Percentiles rank a stretch among this genome's conserved stretches.
Conservation (phyloP, 2,797 vertebrate species). For the Coilia nasus region DNA sequence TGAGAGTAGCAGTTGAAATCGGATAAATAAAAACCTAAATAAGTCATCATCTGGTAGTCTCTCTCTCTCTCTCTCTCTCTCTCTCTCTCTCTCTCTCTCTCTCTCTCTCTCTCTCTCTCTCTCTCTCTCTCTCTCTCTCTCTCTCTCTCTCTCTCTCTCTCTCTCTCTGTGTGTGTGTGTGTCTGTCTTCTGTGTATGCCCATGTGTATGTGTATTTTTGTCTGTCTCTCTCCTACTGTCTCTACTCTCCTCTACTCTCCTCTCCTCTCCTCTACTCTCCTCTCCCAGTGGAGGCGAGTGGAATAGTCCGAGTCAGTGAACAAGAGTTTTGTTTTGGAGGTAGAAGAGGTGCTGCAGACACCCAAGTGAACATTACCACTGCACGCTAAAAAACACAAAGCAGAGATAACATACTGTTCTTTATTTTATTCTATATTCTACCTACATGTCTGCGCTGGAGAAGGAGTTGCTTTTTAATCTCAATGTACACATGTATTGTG, state of each 20-base stretch:
- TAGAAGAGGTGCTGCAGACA: not conserved
- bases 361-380: not conserved
- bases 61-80: not conserved
- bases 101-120: not conserved
- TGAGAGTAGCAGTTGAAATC: not conserved
- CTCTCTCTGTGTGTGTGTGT: not conserved
- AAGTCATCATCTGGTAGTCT: not conserved
- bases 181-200: not conserved
- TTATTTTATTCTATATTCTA: too few relatives aligned
- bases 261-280: not conserved
- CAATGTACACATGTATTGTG: too few relatives aligned
- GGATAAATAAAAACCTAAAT: not conserved
- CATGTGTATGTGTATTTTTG: not conserved
- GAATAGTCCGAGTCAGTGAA: not conserved
- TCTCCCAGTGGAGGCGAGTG: not conserved
- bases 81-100: not conserved
- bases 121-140: slow-evolving; percentile 9
- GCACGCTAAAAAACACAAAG: not conserved
- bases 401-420: too few relatives aligned
- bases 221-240: not conserved
- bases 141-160: slow-evolving; percentile 10
- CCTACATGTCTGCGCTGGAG: too few relatives aligned
- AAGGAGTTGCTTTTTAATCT: too few relatives aligned
- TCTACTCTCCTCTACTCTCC: not conserved
- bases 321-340: not conserved